Percentiles rank a stretch among this genome's conserved stretches.
phyloP scores from a whole-genome alignment of 2,888 invertebrate genomes.

The Ditylenchus weischeri region DNA sequence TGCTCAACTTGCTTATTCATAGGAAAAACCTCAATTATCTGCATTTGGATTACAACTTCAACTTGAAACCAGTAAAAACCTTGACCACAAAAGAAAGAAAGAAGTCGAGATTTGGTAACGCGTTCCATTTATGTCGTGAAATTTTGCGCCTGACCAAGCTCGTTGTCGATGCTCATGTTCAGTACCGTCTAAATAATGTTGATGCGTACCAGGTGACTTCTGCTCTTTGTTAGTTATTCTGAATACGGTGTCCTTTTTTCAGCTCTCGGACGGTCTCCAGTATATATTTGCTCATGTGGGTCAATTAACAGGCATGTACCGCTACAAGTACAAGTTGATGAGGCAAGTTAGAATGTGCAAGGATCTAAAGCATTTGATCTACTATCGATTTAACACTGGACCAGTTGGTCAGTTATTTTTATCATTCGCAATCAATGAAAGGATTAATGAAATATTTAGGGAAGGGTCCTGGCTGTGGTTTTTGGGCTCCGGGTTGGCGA shows the following conservation, averaged over 20 bases:
- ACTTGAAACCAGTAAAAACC: conserved; percentile 95
- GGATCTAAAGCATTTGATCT: conserved; percentile 96
- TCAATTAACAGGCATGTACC: conserved; percentile 78
- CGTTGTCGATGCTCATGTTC: conserved; percentile 97
- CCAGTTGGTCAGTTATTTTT: conserved; percentile 45
- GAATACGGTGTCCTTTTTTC: conserved; percentile 58
- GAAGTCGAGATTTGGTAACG: conserved; percentile 76
- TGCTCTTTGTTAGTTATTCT: conserved; percentile 12
- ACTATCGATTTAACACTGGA: conserved; percentile 72
- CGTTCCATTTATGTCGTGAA: conserved; percentile 98
- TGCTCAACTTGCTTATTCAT: conserved; percentile 96
- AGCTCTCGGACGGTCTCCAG: conserved; percentile 93
- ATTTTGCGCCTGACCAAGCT: conserved; percentile 95
- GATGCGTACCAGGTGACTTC: conserved; percentile 76
- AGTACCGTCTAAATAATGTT: conserved; percentile 96
- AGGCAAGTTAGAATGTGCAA: conserved; percentile 84
- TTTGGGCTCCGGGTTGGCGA: conserved; percentile 74
- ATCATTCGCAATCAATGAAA: conserved; percentile 14
- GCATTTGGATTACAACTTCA: conserved; percentile 99
- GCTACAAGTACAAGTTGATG: conserved; percentile 60
- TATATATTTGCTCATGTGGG: conserved; percentile 99
- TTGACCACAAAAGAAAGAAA: conserved; percentile 98
- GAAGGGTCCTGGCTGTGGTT: conserved; percentile 58
- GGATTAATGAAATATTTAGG: conserved; percentile 22
- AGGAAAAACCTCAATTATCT: conserved; percentile 98